Evolutionary conservation across 2,113 vertebrate species (phyloP).

Genomic region (Spermophilus dauricus): DNA sequence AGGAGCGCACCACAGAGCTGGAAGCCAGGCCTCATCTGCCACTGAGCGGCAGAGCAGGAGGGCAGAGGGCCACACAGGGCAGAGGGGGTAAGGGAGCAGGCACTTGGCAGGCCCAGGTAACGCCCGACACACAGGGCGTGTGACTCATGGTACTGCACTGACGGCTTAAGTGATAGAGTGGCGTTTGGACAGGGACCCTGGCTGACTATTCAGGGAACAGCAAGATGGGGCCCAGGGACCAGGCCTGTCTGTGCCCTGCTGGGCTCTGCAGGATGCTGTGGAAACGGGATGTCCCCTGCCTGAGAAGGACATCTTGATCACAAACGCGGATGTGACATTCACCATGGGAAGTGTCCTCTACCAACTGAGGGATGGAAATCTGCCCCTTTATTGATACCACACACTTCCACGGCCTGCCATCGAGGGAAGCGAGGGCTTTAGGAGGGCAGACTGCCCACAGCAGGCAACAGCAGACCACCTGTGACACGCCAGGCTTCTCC

Average conservation of each 20-base stretch:
- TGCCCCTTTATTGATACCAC: background rate
- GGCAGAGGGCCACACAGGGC: fast-evolving
- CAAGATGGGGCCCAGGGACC: background rate
- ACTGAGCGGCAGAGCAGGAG: background rate
- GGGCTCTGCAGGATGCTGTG: fast-evolving
- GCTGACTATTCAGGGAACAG: fast-evolving
- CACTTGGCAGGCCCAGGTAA: fast-evolving
- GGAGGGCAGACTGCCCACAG: too few relatives aligned
- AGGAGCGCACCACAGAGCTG: fast-evolving
- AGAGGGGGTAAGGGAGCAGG: fast-evolving
- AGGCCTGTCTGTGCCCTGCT: fast-evolving
- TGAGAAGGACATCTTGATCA: fast-evolving
- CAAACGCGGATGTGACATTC: fast-evolving
- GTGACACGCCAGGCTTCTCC: fast-evolving
- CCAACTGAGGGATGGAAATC: fast-evolving
- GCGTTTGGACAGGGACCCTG: background rate
- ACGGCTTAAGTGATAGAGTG: fast-evolving
- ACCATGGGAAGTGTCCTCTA: fast-evolving
- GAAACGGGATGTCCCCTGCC: fast-evolving
- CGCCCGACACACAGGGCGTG: fast-evolving
- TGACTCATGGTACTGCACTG: fast-evolving
- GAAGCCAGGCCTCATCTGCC: too few relatives aligned
- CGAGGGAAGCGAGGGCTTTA: fast-evolving
- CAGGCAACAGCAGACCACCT: background rate
- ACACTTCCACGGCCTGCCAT: fast-evolving